Percentiles rank a stretch among this genome's conserved stretches.
These are phyloP conservation scores for Phymanthus crucifer DNA, from an alignment of 92 coral and sea anemone genomes.

Conservation along the genomic window DNA sequence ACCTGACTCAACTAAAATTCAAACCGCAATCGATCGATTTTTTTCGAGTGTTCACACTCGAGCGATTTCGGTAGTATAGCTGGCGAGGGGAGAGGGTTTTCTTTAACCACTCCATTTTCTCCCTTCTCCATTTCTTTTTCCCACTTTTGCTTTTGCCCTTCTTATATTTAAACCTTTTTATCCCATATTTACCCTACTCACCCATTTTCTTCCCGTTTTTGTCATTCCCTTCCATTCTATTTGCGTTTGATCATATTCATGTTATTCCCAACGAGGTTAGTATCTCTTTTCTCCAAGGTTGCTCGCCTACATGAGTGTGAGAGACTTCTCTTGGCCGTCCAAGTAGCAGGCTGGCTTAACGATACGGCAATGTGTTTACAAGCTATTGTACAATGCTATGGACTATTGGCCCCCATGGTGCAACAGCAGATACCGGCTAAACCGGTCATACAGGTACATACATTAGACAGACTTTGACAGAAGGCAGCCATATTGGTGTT, in stretches of 20 bases:
- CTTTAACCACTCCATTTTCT: too few relatives aligned
- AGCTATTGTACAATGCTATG: conserved; percentile 89
- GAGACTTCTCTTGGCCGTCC: conserved; percentile 80
- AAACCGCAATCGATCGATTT: too few relatives aligned
- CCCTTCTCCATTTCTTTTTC: not conserved
- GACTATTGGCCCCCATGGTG: conserved; percentile 83
- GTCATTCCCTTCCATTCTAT: not conserved
- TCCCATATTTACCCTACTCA: not conserved
- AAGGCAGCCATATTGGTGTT: too few relatives aligned
- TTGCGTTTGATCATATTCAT: not conserved
- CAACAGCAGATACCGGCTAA: conserved; percentile 88
- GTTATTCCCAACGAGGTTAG: too few relatives aligned
- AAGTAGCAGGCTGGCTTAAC: conserved; percentile 91
- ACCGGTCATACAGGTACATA: conserved; percentile 55
- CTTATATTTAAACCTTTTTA: not conserved
- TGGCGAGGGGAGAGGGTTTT: too few relatives aligned
- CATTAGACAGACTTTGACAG: not conserved
- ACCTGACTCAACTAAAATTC: too few relatives aligned
- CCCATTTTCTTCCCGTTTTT: not conserved
- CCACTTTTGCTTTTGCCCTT: not conserved
- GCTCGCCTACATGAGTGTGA: conserved; percentile 85
- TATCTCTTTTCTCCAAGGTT: conserved; percentile 44
- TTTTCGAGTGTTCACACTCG: too few relatives aligned
- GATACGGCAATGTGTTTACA: conserved; percentile 87
- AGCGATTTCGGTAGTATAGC: too few relatives aligned